Conservation (phyloP, 1,140 invertebrate genomes). For the Leguminivora glycinivorella region DNA sequence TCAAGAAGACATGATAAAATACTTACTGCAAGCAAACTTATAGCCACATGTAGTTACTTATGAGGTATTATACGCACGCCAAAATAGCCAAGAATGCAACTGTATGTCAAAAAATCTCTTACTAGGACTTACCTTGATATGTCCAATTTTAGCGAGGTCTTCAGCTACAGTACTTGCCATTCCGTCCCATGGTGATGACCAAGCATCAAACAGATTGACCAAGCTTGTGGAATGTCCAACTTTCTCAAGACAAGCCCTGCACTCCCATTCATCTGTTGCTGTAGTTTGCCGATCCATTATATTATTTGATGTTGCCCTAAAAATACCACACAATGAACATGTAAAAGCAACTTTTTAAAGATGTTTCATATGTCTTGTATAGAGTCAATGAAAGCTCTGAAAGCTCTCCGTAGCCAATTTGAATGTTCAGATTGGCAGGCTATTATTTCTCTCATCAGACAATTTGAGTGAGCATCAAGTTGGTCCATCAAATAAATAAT, state of each 20-base stretch:
- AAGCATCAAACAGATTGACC: constrained; percentile 56
- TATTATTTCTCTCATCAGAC: too few relatives aligned
- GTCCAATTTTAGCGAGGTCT: constrained; percentile 55
- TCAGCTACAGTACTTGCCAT: constrained; percentile 57
- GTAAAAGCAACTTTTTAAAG: not conserved
- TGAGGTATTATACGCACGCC: too few relatives aligned
- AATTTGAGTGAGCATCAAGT: too few relatives aligned
- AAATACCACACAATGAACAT: not conserved
- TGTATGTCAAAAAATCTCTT: too few relatives aligned
- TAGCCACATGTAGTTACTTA: too few relatives aligned
- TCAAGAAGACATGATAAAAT: too few relatives aligned
- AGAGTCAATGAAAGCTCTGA: too few relatives aligned
- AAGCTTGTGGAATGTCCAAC: constrained; percentile 37
- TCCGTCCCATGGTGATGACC: constrained; percentile 53
- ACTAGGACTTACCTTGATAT: constrained; percentile 46
- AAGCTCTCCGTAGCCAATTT: too few relatives aligned
- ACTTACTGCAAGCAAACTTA: too few relatives aligned
- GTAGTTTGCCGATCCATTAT: constrained; percentile 7
- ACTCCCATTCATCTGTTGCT: constrained; percentile 41
- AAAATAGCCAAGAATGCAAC: too few relatives aligned
- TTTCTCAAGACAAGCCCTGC: constrained; percentile 56
- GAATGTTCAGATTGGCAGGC: too few relatives aligned
- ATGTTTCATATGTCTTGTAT: too few relatives aligned
- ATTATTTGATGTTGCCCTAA: constrained; percentile 17
- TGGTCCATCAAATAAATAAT: not conserved